Evolutionary conservation across 2,888 invertebrate genomes (phyloP).

Genomic region (Platycheirus rosarum): DNA sequence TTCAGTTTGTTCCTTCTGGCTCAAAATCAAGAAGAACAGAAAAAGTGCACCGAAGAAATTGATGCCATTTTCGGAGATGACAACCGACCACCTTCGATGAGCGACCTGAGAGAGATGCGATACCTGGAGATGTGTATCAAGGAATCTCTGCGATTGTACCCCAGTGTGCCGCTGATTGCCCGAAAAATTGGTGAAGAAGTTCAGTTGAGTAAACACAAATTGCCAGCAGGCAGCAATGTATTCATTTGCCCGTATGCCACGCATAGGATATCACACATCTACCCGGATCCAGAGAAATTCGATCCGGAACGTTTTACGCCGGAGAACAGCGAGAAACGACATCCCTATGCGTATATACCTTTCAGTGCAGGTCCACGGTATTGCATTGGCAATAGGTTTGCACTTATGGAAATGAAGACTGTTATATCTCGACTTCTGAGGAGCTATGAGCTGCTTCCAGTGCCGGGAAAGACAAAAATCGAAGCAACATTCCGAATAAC

Average conservation of each 20-base stretch:
- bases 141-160: slow-evolving; percentile 85
- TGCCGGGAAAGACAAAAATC: slow-evolving; percentile 83
- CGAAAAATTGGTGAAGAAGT: slow-evolving; percentile 81
- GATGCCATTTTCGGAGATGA: slow-evolving; percentile 82
- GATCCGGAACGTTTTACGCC: slow-evolving; percentile 85
- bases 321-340: slow-evolving; percentile 83
- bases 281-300: slow-evolving; percentile 84
- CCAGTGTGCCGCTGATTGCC: slow-evolving; percentile 82
- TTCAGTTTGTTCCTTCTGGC: slow-evolving; percentile 85
- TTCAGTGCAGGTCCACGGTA: slow-evolving; percentile 86
- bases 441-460: slow-evolving; percentile 83
- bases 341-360: slow-evolving; percentile 85
- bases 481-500: slow-evolving; percentile 84
- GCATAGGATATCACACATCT: slow-evolving; percentile 84
- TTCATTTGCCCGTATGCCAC: slow-evolving; percentile 84
- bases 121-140: slow-evolving; percentile 89
- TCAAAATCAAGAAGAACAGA: slow-evolving; percentile 83
- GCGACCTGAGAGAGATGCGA: slow-evolving; percentile 85
- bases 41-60: slow-evolving; percentile 83
- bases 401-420: slow-evolving; percentile 85
- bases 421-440: slow-evolving; percentile 84
- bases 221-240: slow-evolving; percentile 84
- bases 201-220: slow-evolving; percentile 82
- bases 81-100: slow-evolving; percentile 83
- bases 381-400: slow-evolving; percentile 85